phyloP scores from a whole-genome alignment of 1,140 invertebrate genomes.

The Armadillidium nasatum region DNA sequence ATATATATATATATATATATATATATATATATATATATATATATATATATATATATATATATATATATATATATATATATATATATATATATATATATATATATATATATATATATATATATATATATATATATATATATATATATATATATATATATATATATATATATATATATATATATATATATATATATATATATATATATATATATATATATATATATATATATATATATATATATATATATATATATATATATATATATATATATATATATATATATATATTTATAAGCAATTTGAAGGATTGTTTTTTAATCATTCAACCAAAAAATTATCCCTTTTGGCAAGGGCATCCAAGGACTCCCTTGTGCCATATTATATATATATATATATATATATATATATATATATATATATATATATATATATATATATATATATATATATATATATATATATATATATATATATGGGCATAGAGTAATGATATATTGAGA shows the following conservation, averaged over 20 bases:
- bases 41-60: not conserved
- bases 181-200: not conserved
- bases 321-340: too few species aligned
- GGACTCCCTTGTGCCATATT: too few species aligned
- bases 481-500: too few species aligned
- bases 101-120: constrained; percentile 3
- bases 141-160: not conserved
- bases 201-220: not conserved
- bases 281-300: not conserved
- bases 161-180: not conserved
- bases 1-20: not conserved
- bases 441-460: too few species aligned
- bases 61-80: not conserved
- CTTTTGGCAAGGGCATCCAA: too few species aligned
- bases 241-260: not conserved
- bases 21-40: not conserved
- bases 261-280: not conserved
- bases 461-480: too few species aligned
- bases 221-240: not conserved
- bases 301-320: not conserved
- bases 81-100: not conserved
- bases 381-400: too few species aligned
- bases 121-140: not conserved
- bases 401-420: too few species aligned
- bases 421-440: too few species aligned